phyloP scores from a whole-genome alignment of 2,888 invertebrate genomes.

The Diarsia dahlii region DNA sequence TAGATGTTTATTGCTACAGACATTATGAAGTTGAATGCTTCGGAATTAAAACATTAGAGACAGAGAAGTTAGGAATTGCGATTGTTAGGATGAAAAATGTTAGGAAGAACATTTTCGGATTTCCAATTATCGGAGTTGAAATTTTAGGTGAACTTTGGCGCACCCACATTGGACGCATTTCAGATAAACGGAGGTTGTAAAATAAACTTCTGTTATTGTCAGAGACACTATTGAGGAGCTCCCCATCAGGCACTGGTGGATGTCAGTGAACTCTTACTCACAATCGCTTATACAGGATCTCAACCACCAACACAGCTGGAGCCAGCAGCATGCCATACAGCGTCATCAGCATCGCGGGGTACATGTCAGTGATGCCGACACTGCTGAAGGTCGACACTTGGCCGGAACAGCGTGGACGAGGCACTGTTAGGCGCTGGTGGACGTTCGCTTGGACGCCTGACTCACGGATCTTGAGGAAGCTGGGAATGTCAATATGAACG shows the following conservation, averaged over 20 bases:
- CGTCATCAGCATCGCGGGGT: conserved; percentile 88
- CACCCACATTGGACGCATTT: no score
- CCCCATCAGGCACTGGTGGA: conserved; percentile 70
- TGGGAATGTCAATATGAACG: not conserved
- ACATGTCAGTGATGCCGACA: conserved; percentile 91
- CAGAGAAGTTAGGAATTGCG: no score
- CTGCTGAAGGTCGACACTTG: conserved; percentile 91
- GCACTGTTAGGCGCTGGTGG: conserved; percentile 90
- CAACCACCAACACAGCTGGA: conserved; percentile 80
- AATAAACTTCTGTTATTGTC: not conserved
- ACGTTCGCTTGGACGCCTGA: conserved; percentile 88
- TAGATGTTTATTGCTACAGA: no score
- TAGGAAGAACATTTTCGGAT: no score
- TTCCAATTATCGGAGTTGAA: no score
- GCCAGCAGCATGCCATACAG: conserved; percentile 86
- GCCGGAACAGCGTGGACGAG: conserved; percentile 91
- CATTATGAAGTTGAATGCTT: no score
- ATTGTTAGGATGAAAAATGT: no score
- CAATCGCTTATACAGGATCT: conserved; percentile 80
- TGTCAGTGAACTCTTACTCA: conserved; percentile 75
- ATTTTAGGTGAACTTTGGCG: no score
- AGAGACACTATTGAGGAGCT: conserved; percentile 45
- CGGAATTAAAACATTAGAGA: no score
- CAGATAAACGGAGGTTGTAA: not conserved
- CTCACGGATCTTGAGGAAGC: conserved; percentile 88